Evolutionary conservation across 2,888 invertebrate species (phyloP), one percentile per base, ranked within the genome.

Genomic region (Shargacucullia verbasci): DNA sequence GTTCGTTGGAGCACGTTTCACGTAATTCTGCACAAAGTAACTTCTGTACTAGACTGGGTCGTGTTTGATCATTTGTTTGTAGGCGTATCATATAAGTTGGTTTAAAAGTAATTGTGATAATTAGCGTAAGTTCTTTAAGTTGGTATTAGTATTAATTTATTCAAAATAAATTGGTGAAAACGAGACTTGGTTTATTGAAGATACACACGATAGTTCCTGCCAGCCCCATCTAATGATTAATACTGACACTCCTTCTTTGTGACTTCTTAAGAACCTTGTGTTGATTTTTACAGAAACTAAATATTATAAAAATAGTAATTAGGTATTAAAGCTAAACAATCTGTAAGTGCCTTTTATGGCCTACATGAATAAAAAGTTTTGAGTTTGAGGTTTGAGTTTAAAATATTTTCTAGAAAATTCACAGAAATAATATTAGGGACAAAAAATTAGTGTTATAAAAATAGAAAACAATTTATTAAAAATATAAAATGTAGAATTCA

Each of bases 91-190:
- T 8, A 49, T 76, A 71, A 50, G 55, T 63, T 72, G 65, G 74
- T 73, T 57, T 73, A 8, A 38, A 59, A 55, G 49, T 74, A 73
- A 79, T 83, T 87, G 87, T 87, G 87, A 87, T 87, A 86, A 85
- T 82, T 80, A 71, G 61, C 39, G 63, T 82, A 76, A 73, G 57
- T 56, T 73, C 76, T 64, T 68, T 77, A 73, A 70, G 57, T 72
- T 73, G 70, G 69, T 75, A 65, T 64, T 80, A 75, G 66, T 55
- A 59, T 48, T 80, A 78, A 79, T 56, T 77, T 76, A 81, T 80
- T 78, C 49, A 73, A 56, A 80, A 75, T 79, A 81, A 80, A 77
- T 50, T 63, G 65, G 61, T 62, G 66, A 46, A 55, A 62, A 56
- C 14, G 6, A 39, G 38, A 37, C 7, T 33, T 33, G 20, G 3